Base-by-base conservation (phyloP, 2,113 vertebrate genomes). In the Pluvianellus socialis region DNA sequence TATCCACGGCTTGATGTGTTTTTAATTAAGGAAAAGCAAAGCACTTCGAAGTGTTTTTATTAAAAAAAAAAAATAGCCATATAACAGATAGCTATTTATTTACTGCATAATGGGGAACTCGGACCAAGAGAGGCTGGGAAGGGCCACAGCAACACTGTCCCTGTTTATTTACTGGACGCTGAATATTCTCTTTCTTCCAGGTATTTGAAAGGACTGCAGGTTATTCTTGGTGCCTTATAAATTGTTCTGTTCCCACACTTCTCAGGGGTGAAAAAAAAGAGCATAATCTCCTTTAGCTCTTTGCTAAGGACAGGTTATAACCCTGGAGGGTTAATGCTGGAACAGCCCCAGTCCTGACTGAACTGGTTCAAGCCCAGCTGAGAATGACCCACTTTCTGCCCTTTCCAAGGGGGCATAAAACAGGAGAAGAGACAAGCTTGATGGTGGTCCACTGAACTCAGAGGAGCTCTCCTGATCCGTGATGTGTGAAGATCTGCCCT, bases 11-110 rank as follows among this genome's bases (percentile, higher is more conserved):
- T 96, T 97, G 97, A 97, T 97, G 95, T 96, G 93, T 87, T 98
- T 97, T 97, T 98, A 97, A 98, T 98, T 96, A 97, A 97, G 79
- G 93, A 83, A 97, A 96, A 92, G 80, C 73, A 97, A 96, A 98
- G 85, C 83, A 76, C 67, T 95, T 94, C 14, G 4, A 91, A 96
- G 74, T 86, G 80, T 58, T 95, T 94, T 92, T 95, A 95, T 97
- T 90, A 2, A 42, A 75, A 89, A 79, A 89, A 79, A 95, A 79
- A 96, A 84, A 58, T 35, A 73, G 38, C 76, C 52, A 19, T 88
- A 81, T 66, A 94, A 87, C 44, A 83, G 92, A 92, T 88, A 92
- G 83, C 84, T 97, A 71, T 94, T 97, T 97, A 95, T 97, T 96
- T 90, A 86, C 81, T 88, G 58, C 81, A 49, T 74, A 96, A 90